Conservation (phyloP, 2,888 invertebrate species). For the Euplagia quadripunctaria region DNA sequence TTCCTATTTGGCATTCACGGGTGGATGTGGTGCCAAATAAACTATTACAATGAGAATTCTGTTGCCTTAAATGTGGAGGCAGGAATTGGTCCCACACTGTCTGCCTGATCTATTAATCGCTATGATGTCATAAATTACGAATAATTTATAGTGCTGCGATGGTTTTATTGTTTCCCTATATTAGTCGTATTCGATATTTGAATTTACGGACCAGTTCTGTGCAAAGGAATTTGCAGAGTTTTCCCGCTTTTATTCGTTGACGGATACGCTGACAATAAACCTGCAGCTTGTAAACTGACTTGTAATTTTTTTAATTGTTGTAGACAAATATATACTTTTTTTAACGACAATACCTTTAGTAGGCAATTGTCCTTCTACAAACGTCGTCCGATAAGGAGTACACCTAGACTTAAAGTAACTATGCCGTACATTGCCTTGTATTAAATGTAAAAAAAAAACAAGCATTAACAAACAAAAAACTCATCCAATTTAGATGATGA, state of each 20-base stretch:
- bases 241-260: not conserved
- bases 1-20: conserved; percentile 82
- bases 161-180: conserved; percentile 27
- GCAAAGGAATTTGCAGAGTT: not conserved
- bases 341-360: no score
- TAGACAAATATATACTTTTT: no score
- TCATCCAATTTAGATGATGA: conserved; percentile 67
- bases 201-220: not conserved
- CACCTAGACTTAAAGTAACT: no score
- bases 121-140: conserved; percentile 69
- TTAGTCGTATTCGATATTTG: conserved; percentile 36
- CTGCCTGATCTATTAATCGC: conserved; percentile 73
- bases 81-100: conserved; percentile 80
- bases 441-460: no score
- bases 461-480: conserved; percentile 47
- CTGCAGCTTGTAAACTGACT: no score
- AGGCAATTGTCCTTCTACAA: no score
- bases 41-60: conserved; percentile 82
- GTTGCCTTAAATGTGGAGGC: conserved; percentile 63
- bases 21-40: conserved; percentile 80
- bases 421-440: no score
- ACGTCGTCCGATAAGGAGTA: no score
- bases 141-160: conserved; percentile 49
- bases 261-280: no score
- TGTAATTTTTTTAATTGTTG: not conserved